phyloP scores from a whole-genome alignment of 2,888 invertebrate species.

The Torymus auratus region DNA sequence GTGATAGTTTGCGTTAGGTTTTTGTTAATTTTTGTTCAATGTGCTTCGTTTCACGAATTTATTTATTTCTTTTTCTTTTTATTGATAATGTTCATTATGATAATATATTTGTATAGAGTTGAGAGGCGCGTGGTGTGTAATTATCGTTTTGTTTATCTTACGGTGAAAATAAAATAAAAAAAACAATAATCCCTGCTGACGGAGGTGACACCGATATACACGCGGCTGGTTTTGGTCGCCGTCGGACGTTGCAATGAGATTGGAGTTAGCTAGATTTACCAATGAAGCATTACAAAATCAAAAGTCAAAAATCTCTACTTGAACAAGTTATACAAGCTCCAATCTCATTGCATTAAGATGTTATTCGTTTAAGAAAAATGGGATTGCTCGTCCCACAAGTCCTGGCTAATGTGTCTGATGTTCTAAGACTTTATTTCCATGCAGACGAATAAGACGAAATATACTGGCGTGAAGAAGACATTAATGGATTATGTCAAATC shows the following conservation, averaged over 20 bases:
- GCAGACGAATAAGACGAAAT: slow-evolving; percentile 27
- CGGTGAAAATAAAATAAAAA: slow-evolving; percentile 53
- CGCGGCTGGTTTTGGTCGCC: slow-evolving; percentile 43
- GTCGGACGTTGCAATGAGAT: slow-evolving; percentile 53
- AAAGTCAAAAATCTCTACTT: background rate
- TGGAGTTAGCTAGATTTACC: slow-evolving; percentile 11
- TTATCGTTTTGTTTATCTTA: slow-evolving; percentile 58
- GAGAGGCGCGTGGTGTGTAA: slow-evolving; percentile 9
- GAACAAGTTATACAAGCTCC: background rate
- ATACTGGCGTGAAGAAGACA: slow-evolving; percentile 15
- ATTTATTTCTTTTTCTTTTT: slow-evolving; percentile 17
- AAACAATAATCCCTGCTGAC: slow-evolving; percentile 47
- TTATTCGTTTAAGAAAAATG: slow-evolving; percentile 10
- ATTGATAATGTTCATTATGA: too few relatives aligned
- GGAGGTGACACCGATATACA: slow-evolving; percentile 32
- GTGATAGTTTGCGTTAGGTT: slow-evolving; percentile 67
- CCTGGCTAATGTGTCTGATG: background rate
- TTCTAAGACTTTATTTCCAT: slow-evolving; percentile 31
- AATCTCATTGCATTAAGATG: slow-evolving; percentile 37
- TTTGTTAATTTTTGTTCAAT: slow-evolving; percentile 51
- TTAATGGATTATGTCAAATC: background rate
- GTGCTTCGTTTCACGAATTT: slow-evolving; percentile 39
- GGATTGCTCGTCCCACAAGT: slow-evolving; percentile 14
- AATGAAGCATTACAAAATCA: background rate
- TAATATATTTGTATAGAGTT: too few relatives aligned